Base-by-base conservation (phyloP, 2,888 invertebrate genomes). In the Macrosoma leucophasiata region DNA sequence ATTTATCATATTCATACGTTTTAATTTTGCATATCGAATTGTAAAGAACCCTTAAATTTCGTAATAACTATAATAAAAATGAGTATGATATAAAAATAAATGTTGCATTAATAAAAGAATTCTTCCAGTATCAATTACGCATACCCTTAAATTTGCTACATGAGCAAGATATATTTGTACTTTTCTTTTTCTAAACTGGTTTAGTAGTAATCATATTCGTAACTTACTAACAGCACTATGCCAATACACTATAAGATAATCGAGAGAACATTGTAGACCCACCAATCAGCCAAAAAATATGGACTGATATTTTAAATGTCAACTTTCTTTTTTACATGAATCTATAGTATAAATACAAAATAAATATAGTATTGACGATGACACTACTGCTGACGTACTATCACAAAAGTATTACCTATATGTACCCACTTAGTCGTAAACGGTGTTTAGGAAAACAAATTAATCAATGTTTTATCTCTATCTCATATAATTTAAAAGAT, bases 121-220 rank as follows among this genome's bases (percentile, higher is more conserved):
- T 33, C 43, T 46, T 41, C 53, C 62, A 62, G 58, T 64, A 63
- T 67, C 62, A 53, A 66, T 61, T 58, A 66, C 63, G 67, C 62
- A 55, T 43, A 47, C 51, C 53, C 71, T 68, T 75, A 74, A 63
- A 65, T 64, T 65, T 71, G 77, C 75, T 75, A 76, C 68, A 49
- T 81, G 81, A 82, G 82, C 82, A 81, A 76, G 59, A 50, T 34
- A 58, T 62, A 68, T 82, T 81, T 82, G 81, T 82, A 82, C 82
- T 81, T 76, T 65, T 52, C 47, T 46, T 43, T 43, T 55, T 49
- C 46, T 50, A 56, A 62, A 57, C 56, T 58, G 59, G 55, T 62
- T 60, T 55, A 50, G 46, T 56, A 39, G 46, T 36, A 33, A 52
- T 45, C 56, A 57, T 60, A 39, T 58, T 60, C 61, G 58, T 55